Conservation (phyloP, 2,113 vertebrate species). For the Oreochromis spilurus region DNA sequence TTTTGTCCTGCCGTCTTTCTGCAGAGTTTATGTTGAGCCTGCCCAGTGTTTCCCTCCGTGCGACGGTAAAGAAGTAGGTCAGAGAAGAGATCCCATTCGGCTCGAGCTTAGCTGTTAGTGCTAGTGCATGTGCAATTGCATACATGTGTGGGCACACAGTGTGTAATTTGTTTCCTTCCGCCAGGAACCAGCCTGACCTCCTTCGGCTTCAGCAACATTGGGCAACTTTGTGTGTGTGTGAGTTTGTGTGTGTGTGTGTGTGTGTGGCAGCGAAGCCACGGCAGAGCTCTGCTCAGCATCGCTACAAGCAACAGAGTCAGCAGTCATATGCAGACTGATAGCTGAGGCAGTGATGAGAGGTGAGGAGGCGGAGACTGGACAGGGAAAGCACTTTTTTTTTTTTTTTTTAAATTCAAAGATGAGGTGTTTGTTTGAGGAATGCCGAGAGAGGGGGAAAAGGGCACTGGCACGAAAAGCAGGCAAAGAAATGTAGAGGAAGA, state of each 20-base stretch:
- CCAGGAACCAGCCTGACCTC: conserved; percentile 53
- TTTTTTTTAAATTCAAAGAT: not conserved
- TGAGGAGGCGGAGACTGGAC: not conserved
- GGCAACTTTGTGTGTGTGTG: not conserved
- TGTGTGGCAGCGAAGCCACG: not conserved
- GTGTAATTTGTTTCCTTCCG: conserved; percentile 58
- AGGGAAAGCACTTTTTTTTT: not conserved
- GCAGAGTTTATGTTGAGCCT: conserved; percentile 23
- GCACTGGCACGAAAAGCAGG: not conserved
- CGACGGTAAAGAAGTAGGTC: conserved; percentile 68
- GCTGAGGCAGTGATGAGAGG: not conserved
- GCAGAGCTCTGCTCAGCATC: conserved; percentile 23
- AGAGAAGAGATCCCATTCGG: conserved; percentile 50
- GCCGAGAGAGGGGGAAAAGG: not conserved
- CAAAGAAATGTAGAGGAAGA: not conserved
- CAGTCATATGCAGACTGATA: conserved; percentile 34
- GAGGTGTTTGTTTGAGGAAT: not conserved
- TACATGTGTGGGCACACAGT: conserved; percentile 5
- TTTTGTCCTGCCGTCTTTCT: not conserved
- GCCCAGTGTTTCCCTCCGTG: conserved; percentile 13
- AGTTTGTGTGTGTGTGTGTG: not conserved
- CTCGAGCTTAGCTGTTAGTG: conserved; percentile 13
- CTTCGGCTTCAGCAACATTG: conserved; percentile 22
- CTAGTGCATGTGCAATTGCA: not conserved
- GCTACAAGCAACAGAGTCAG: conserved; percentile 35